These are phyloP conservation scores for Euzophera pinguis DNA, from an alignment of 2,888 invertebrate genomes.

Conservation along the genomic window DNA sequence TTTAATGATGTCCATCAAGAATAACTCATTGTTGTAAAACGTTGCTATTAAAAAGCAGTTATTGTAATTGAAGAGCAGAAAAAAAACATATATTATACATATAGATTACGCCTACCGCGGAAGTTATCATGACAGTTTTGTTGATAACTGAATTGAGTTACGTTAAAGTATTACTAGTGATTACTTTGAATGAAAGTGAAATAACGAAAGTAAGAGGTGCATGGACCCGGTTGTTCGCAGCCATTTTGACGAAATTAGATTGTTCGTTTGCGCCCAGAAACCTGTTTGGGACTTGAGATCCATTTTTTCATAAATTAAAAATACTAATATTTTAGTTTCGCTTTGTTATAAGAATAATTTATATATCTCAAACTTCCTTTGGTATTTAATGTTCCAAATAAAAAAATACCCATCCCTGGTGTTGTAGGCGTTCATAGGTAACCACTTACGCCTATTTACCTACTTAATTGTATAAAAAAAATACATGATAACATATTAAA, in stretches of 20 bases:
- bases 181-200: conserved; percentile 69
- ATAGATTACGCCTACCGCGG: conserved; percentile 38
- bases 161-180: conserved; percentile 41
- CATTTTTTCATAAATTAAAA: not conserved
- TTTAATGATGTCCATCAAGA: conserved; percentile 11
- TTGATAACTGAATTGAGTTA: conserved; percentile 48
- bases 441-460: no score
- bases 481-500: no score
- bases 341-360: no score
- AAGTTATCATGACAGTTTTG: conserved; percentile 27
- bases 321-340: no score
- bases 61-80: conserved; percentile 28
- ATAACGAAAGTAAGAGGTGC: conserved; percentile 63
- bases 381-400: no score
- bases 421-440: no score
- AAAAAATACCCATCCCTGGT: no score
- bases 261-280: conserved; percentile 38
- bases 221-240: conserved; percentile 40
- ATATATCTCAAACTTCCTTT: no score
- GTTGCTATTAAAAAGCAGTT: conserved; percentile 26
- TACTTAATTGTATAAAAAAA: no score
- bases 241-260: conserved; percentile 49
- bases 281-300: conserved; percentile 36
- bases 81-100: not conserved
- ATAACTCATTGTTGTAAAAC: conserved; percentile 14